A percentile compares a stretch with the other conserved stretches of the same genome.
Evolutionary conservation across 1,140 invertebrate genomes (phyloP).

Genomic region (Holotrichia oblita): DNA sequence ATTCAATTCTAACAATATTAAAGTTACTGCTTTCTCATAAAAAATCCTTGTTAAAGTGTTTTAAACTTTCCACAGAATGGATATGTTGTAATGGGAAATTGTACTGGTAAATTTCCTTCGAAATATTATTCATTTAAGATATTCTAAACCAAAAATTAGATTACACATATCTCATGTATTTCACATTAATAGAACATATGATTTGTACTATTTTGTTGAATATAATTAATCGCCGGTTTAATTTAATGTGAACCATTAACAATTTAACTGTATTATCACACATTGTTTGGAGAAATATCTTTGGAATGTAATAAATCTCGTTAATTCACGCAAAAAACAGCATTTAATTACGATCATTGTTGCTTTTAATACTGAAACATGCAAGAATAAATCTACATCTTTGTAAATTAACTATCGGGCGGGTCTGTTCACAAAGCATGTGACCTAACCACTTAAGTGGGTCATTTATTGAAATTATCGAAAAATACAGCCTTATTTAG

Average conservation of each 20-base stretch:
- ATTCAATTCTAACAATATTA: neutral
- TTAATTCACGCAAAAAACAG: neutral
- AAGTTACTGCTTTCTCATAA: neutral
- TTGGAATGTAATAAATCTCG: neutral
- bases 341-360: neutral
- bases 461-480: conserved; percentile 40
- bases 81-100: neutral
- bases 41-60: neutral
- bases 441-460: conserved; percentile 43
- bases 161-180: neutral
- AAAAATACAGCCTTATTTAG: neutral
- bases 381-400: neutral
- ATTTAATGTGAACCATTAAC: neutral
- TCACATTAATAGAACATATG: neutral
- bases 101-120: no score
- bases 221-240: neutral
- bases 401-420: conserved; percentile 40
- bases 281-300: neutral
- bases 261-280: neutral
- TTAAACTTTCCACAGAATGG: neutral
- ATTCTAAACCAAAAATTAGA: neutral
- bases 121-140: no score
- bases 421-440: conserved; percentile 45
- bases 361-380: conserved; percentile 1
- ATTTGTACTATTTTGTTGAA: neutral